Base-by-base conservation (phyloP, 2,113 vertebrate species). In the Scolopax mira region DNA sequence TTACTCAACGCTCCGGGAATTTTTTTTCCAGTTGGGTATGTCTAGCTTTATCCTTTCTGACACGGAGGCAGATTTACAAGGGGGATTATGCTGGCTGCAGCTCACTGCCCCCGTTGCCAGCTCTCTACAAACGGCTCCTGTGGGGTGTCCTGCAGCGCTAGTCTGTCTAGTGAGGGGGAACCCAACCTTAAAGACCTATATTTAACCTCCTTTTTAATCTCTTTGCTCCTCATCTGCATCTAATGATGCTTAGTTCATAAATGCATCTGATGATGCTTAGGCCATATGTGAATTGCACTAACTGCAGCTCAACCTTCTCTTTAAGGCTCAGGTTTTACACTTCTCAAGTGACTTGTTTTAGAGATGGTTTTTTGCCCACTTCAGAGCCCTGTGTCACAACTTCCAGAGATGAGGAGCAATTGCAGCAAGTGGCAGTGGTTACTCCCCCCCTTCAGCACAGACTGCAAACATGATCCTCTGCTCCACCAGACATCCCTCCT, bases 371-470 rank as follows among this genome's bases (percentile, higher is more conserved):
- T 67, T 58, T 51, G 30, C 41, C 21, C 33, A 27, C 28, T 54
- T 54, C 7, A 2, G 64, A 52, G 37, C 31, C 17, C 33, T 24
- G 33, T 1, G 3, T 28, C 0, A 1, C 3, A 10, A 31, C 0
- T 1, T 35, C 44, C 62, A 11, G 23, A 11, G 35, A 25, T 3
- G 16, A 13, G 15, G 30, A 58, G 23, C 30, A 18, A 18, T 62
- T 7, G 14, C 61, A 41, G 60, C 14, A 11, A 41, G 30, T 0
- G 2, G 60, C 12, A 57, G 61, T 19, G 5, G 30, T 58, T 58
- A 2, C n/a, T 6, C 13, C 23, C 9, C 8, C 3, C 11, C n/a
- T n/a, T n/a, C 44, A 18, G 42, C 61, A 10, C 35, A 57, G 61
- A n/a, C 35, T 58, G 42, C 2, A 1, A 11, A 7, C 10, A 4